Percentiles rank a stretch among this genome's conserved stretches.
Conservation (phyloP, 2,888 invertebrate genomes). For the Drosophila prostipennis region DNA sequence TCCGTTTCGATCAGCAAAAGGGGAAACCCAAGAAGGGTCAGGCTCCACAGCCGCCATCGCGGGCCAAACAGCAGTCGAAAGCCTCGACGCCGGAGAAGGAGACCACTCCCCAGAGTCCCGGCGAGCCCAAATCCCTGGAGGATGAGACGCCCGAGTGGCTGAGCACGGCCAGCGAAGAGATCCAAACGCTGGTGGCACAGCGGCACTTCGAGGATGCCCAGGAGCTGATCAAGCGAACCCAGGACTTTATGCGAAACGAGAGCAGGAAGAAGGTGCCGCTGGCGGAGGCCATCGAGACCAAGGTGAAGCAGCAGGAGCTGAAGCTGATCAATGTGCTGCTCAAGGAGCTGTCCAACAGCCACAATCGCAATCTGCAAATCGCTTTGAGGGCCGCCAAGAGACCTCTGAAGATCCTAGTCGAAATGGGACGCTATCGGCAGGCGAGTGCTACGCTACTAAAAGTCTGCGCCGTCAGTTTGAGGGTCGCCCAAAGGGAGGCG, state of each 20-base stretch:
- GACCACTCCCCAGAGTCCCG: conserved; percentile 58
- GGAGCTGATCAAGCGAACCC: conserved; percentile 89
- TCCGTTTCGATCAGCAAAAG: conserved; percentile 88
- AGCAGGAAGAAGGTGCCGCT: conserved; percentile 78
- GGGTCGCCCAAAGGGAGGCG: conserved; percentile 83
- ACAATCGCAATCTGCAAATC: conserved; percentile 95
- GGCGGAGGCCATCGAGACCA: conserved; percentile 72
- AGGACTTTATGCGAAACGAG: conserved; percentile 85
- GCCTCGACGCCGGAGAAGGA: conserved; percentile 56
- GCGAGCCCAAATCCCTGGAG: conserved; percentile 71
- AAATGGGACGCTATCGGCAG: conserved; percentile 84
- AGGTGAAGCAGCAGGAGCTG: conserved; percentile 90
- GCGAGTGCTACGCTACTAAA: conserved; percentile 82
- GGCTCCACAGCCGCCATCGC: conserved; percentile 84
- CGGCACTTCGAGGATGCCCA: conserved; percentile 97
- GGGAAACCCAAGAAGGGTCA: conserved; percentile 84
- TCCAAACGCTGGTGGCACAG: conserved; percentile 97
- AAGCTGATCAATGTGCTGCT: conserved; percentile 93
- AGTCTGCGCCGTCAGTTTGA: conserved; percentile 82
- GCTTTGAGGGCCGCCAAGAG: conserved; percentile 93
- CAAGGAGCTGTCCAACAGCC: conserved; percentile 94
- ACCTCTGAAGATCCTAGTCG: conserved; percentile 90
- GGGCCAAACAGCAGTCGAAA: conserved; percentile 59
- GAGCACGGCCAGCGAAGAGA: conserved; percentile 94
- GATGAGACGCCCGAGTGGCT: conserved; percentile 92